phyloP scores from a whole-genome alignment of 2,797 vertebrate genomes.

The Xenopus petersii region DNA sequence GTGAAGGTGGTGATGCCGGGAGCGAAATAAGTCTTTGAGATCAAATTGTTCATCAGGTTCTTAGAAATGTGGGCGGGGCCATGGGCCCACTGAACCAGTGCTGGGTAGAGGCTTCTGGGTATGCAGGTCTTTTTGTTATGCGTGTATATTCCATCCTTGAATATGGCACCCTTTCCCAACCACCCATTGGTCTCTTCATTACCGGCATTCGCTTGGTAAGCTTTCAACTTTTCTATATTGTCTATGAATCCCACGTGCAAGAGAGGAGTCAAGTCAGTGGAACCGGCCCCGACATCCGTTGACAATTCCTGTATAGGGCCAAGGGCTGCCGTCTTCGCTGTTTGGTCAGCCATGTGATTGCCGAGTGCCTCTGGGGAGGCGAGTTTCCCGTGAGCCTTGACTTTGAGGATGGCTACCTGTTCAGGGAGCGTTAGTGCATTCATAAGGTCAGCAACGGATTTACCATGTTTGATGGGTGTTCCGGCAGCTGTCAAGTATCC shows the following conservation, averaged over 20 bases:
- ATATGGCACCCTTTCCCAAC: background rate
- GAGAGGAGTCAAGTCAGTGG: too few species aligned
- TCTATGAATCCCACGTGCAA: background rate
- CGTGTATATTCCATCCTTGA: background rate
- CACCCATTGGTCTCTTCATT: background rate
- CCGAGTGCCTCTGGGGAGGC: background rate
- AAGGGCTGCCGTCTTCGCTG: background rate
- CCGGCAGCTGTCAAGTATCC: background rate
- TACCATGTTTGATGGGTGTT: background rate
- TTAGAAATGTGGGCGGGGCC: background rate
- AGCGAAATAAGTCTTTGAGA: background rate
- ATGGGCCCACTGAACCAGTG: background rate
- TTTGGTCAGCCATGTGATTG: background rate
- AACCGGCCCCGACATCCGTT: too few species aligned
- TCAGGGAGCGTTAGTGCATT: background rate
- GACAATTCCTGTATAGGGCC: too few species aligned
- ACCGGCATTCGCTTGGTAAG: background rate
- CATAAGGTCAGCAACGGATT: background rate
- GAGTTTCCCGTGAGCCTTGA: background rate
- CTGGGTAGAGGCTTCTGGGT: background rate
- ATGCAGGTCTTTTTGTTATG: background rate
- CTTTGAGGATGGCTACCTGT: background rate
- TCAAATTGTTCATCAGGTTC: background rate
- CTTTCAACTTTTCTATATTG: background rate
- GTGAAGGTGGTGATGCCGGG: background rate